Conservation (phyloP, 1,140 invertebrate species). For the Vanessa tameamea region DNA sequence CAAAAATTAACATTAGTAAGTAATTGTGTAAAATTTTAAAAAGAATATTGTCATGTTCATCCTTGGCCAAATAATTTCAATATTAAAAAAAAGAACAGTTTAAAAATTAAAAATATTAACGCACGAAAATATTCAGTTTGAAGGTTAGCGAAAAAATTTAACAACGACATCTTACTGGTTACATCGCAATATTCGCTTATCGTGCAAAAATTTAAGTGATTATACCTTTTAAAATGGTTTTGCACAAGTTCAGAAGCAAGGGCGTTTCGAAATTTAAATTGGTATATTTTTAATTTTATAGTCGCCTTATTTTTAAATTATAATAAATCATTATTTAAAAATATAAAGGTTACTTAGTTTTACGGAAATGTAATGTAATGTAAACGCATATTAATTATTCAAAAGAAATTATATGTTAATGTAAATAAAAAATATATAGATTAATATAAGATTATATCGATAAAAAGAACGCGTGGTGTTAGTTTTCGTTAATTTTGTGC, state of each 20-base stretch:
- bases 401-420: too few species aligned
- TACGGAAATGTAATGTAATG: not conserved
- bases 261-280: slow-evolving; percentile 4
- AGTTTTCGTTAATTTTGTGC: too few species aligned
- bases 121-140: not conserved
- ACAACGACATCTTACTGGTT: slow-evolving; percentile 2
- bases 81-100: not conserved
- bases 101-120: not conserved
- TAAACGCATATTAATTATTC: too few species aligned
- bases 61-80: too few species aligned
- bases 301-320: too few species aligned
- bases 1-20: too few species aligned
- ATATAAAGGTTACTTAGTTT: not conserved
- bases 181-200: not conserved
- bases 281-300: too few species aligned
- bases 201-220: slow-evolving; percentile 9
- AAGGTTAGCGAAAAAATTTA: not conserved
- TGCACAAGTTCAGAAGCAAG: not conserved
- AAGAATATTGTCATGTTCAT: too few species aligned
- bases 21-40: too few species aligned
- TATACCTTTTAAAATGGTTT: not conserved
- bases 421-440: too few species aligned
- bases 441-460: too few species aligned
- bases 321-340: not conserved
- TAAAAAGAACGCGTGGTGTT: too few species aligned